Evolutionary conservation across 2,797 vertebrate species (phyloP).

Genomic region (Mareca strepera): DNA sequence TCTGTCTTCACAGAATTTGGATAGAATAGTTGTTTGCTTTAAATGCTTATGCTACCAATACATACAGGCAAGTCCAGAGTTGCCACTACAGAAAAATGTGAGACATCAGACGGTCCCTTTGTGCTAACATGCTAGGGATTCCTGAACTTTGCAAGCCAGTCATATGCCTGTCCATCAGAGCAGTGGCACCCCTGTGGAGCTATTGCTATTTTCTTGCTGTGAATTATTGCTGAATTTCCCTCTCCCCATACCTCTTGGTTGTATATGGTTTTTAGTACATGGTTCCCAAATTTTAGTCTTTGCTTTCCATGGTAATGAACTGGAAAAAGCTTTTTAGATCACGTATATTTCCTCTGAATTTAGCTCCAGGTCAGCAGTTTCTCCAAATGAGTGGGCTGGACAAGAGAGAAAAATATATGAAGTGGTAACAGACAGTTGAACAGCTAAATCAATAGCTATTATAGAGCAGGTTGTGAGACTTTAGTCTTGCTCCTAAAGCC

Average conservation of each 20-base stretch:
- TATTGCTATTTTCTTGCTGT: not conserved
- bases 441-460: not conserved
- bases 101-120: not conserved
- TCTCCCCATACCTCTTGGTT: not conserved
- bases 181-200: not conserved
- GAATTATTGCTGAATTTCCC: not conserved
- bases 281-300: not conserved
- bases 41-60: not conserved
- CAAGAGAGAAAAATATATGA: not conserved
- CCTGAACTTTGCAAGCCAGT: not conserved
- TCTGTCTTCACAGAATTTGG: not conserved
- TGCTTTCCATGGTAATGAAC: not conserved
- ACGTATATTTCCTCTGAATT: not conserved
- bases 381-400: not conserved
- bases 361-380: not conserved
- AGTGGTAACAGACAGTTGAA: not conserved
- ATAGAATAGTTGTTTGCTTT: not conserved
- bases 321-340: not conserved
- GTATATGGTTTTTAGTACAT: not conserved
- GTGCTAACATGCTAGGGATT: not conserved
- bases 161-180: not conserved
- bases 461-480: not conserved
- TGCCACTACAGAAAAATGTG: not conserved
- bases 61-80: not conserved
- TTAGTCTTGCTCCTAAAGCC: not conserved